Base-by-base conservation (phyloP, 2,113 vertebrate genomes). In the Oryzias woworae region DNA sequence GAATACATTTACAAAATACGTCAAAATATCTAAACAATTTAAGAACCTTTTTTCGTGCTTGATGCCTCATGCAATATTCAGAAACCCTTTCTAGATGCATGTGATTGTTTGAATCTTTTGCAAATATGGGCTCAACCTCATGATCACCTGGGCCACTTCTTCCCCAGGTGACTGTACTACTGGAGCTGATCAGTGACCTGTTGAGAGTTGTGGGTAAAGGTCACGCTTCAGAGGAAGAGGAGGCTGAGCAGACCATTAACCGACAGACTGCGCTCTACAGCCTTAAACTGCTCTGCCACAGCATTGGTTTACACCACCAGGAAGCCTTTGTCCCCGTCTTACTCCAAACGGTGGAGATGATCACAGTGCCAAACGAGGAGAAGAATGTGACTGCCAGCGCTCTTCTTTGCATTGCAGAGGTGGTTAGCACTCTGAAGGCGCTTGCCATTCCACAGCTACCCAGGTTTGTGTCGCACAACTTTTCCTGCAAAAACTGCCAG, bases 251-350 rank as follows among this genome's bases (percentile, higher is more conserved):
- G 43, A 92, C 95, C 2, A 85, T 98, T 74, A 98, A 96, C 85
- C 91, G 97, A 13, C 97, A 99, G 87, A 98, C 96, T 0, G 97
- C 97, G 12, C 88, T 99, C 36, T 98, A 94, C 78, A 95, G 95
- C 66, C 91, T 99, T 16, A 99, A 98, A 71, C 92, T 99, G 26
- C 89, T 99, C 1, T 98, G 97, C 77, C 96, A 92, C 87, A 91
- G 87, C 60, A 96, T 99, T 13, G 96, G 96, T 52, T 42, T 87
- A 0, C 63, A 58, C 73, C 91, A 94, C 67, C 90, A 88, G 53
- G 60, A 88, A 5, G 66, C 81, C 0, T 98, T 99, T 48, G 66
- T 94, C 5, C 91, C 93, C 0, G 95, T 98, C 31, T 87, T 99
- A 72, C 86, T 50, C 59, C 75, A 65, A 1, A 77, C 89, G 0